Evolutionary conservation across 2,113 vertebrate species (phyloP), one percentile per base, ranked within the genome.

Genomic region (Hippolais icterina): DNA sequence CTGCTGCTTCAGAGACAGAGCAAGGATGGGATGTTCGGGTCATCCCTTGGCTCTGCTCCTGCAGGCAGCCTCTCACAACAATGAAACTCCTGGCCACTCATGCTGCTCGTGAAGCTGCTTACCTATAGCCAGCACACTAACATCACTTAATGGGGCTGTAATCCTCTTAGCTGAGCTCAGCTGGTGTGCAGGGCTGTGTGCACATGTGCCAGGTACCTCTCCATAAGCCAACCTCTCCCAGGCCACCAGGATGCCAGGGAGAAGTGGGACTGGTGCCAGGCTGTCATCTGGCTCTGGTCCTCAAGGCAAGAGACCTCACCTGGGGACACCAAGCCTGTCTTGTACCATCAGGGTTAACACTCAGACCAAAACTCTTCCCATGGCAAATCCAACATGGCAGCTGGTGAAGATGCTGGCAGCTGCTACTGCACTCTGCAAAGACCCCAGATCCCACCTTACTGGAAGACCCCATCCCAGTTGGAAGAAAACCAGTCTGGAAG

Each of bases 101-200:
- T 49, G 11, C 54, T 4, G 5, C 61, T 33, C 0, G 0, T 47
- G 78, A 84, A 42, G 61, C 77, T 60, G 61, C 65, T 93, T 74
- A 25, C 9, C 63, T 76, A 17, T 1, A 2, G 74, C 77, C 53
- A 9, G 71, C n/a, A 35, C 0, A 0, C 65, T 59, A 85, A 78
- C 49, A 56, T 69, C 69, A n/a, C 24, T 18, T 29, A 63, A 71
- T 4, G 5, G 70, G 87, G 65, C 88, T 87, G 80, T 80, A 96
- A 96, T 97, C 93, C 89, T 91, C 90, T 97, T 95, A 96, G 61
- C 64, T 10, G 41, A n/a, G 92, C 88, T 94, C 77, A 95, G 79
- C 56, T 7, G 3, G 52, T 0, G 0, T 5, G 21, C 0, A 42
- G 80, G 80, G 68, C 76, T 16, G 91, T 5, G 1, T 37, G 76